These are phyloP conservation scores for Cyphomyrus plagiostoma DNA, from an alignment of 2,113 vertebrate genomes.

Conservation along the genomic window DNA sequence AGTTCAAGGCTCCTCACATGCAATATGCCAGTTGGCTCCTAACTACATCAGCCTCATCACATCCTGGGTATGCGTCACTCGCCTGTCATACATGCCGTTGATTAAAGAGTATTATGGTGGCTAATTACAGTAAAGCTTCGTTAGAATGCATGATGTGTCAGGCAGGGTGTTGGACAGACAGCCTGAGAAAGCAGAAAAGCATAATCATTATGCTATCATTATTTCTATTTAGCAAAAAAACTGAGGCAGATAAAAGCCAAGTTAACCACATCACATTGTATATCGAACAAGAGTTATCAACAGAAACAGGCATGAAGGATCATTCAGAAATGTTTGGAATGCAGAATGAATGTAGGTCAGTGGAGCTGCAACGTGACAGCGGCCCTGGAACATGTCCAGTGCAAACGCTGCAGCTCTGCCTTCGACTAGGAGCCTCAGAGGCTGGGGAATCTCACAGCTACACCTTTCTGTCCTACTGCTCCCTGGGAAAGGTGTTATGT, in stretches of 20 bases:
- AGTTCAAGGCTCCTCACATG: neutral
- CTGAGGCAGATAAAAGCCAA: neutral
- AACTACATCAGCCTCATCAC: neutral
- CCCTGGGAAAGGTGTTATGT: conserved; percentile 32
- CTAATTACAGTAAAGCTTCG: neutral
- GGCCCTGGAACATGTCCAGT: neutral
- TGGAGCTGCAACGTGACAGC: neutral
- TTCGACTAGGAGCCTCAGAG: neutral
- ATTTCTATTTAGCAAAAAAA: neutral
- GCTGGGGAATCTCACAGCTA: neutral
- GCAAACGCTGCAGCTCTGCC: neutral
- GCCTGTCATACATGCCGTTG: neutral
- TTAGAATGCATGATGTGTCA: neutral
- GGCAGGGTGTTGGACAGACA: neutral
- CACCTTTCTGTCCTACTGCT: conserved; percentile 28
- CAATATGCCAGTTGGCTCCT: neutral
- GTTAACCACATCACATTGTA: neutral
- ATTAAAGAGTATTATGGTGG: neutral
- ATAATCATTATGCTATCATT: neutral
- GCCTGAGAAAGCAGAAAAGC: neutral
- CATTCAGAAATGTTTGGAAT: conserved; percentile 5
- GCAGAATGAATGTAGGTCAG: neutral
- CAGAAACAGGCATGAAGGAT: too few species aligned
- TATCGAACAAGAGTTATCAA: neutral
- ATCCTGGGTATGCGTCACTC: neutral